phyloP scores from a whole-genome alignment of 2,888 invertebrate genomes.

The Sphaeridia pumilis region DNA sequence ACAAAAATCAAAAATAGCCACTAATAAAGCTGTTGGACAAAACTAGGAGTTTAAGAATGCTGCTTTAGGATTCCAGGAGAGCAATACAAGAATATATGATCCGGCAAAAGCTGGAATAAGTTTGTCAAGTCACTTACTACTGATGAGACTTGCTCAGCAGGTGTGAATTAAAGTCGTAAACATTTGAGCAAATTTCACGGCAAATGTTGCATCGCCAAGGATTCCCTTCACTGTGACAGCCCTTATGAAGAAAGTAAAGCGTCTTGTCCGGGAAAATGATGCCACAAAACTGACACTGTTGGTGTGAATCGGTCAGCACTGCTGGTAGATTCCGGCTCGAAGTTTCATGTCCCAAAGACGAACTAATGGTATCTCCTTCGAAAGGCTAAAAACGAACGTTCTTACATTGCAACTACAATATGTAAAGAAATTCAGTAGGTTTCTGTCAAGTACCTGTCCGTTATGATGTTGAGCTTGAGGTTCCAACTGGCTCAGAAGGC shows the following conservation, averaged over 20 bases:
- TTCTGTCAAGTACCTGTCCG: not conserved
- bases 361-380: constrained; percentile 40
- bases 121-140: constrained; percentile 41
- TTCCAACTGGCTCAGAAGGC: constrained; percentile 12
- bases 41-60: not conserved
- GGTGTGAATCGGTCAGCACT: constrained; percentile 21
- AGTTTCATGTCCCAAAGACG: constrained; percentile 33
- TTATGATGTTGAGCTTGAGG: constrained; percentile 10
- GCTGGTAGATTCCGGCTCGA: constrained; percentile 27
- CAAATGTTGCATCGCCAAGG: constrained; percentile 98
- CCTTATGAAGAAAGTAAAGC: constrained; percentile 91
- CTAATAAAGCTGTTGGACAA: not conserved
- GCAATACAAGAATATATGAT: not conserved
- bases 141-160: constrained; percentile 87
- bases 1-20: not conserved
- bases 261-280: constrained; percentile 93
- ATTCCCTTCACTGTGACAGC: constrained; percentile 92
- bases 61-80: not conserved
- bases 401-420: constrained; percentile 15
- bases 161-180: constrained; percentile 95
- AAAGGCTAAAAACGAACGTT: constrained; percentile 35
- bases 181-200: constrained; percentile 85
- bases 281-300: constrained; percentile 77
- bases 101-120: not conserved
- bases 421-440: no score